Base-by-base conservation (phyloP, 2,888 invertebrate species). In the Tethea ocularis region DNA sequence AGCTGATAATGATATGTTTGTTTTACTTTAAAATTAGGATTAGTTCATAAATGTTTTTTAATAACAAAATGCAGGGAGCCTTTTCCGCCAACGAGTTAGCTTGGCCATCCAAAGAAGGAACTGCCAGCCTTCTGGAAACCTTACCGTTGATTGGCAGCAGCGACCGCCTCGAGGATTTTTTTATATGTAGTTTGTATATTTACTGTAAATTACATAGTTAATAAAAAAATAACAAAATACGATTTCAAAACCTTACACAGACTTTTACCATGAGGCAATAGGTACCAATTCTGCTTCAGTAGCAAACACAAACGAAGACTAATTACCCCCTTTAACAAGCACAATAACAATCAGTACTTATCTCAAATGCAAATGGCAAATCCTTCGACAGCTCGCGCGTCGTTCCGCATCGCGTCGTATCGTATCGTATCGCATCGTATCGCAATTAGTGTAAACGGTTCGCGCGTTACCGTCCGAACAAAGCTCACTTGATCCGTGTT, bases 381-480 rank as follows among this genome's bases (percentile, higher is more conserved):
- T 75, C 67, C 64, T 62, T 66, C 66, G 60, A 60, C 61, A 61
- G 33, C 33, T 54, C 57, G 54, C 67, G 62, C 60, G 59, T 22
- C 62, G 67, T 60, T 57, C 66, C 68, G 66, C 53, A 22, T 51
- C 59, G 62, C 33, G 26, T 56, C 61, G 60, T 15, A 24, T 66
- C 68, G 75, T 61, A 71, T 68, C 82, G 82, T 77, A 88, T 89
- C 82, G 82, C 77, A 88, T 89, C 82, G 88, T 75, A 86, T 90
- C 82, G 91, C 87, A 91, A 91, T 91, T 90, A 91, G 89, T 84
- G 85, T 84, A 83, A 88, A 86, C 82, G 84, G 71, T 78, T 75
- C 80, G 80, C 79, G 80, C 82, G 71, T 79, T 74, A 80, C 82
- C 75, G 80, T 75, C 80, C 78, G 74, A 67, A 81, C 84, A 88